Conservation (phyloP, 2,113 vertebrate species). For the Podiceps cristatus region DNA sequence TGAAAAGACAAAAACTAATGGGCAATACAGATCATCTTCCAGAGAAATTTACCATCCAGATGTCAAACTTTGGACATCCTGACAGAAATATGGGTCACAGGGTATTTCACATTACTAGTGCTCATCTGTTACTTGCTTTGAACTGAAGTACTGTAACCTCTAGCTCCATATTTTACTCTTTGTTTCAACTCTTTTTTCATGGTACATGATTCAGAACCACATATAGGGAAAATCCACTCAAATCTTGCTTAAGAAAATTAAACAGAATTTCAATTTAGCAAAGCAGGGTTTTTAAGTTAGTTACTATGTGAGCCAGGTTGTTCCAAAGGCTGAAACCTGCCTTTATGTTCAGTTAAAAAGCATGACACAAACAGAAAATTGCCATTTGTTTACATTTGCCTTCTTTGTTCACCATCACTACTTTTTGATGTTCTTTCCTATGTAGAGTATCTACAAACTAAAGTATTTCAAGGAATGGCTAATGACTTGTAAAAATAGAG, state of each 20-base stretch:
- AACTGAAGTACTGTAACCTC: neutral
- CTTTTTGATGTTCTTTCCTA: neutral
- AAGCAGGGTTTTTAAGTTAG: neutral
- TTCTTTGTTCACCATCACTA: neutral
- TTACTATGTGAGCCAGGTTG: neutral
- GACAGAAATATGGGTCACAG: neutral
- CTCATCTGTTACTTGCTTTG: neutral
- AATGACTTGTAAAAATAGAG: neutral
- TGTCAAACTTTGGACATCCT: neutral
- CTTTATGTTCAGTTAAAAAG: neutral
- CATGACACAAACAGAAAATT: neutral
- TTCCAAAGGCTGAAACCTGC: neutral
- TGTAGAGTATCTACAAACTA: neutral
- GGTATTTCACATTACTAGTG: neutral
- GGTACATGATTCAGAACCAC: neutral
- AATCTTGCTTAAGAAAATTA: neutral
- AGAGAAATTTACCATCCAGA: neutral
- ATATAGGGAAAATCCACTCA: neutral
- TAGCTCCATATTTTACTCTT: neutral
- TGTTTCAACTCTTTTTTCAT: neutral
- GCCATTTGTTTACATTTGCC: neutral
- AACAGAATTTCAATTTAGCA: neutral
- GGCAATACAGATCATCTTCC: neutral
- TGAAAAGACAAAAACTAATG: neutral
- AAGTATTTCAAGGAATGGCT: neutral